Percentiles rank a stretch among this genome's conserved stretches.
phyloP scores from a whole-genome alignment of 2,113 vertebrate species.

The Drymodes brunneopygia region DNA sequence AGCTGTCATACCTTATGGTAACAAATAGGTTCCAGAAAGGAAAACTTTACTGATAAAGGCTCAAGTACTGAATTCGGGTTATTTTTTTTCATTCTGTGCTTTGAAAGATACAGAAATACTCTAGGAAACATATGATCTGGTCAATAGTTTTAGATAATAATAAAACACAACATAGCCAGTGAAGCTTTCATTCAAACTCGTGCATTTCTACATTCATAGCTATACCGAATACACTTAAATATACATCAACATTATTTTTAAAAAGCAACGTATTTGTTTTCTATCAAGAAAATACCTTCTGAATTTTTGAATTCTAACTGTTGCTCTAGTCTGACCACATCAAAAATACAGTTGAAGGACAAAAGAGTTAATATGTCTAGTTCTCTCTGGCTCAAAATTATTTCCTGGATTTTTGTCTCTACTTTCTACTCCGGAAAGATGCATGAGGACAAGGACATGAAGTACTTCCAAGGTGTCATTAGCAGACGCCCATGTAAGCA shows the following conservation, averaged over 20 bases:
- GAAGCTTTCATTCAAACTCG: not conserved
- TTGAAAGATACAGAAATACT: not conserved
- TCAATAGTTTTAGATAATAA: not conserved
- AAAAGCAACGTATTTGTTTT: not conserved
- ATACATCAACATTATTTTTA: not conserved
- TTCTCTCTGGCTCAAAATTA: not conserved
- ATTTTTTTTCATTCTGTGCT: not conserved
- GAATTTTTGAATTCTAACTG: not conserved
- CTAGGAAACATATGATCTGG: not conserved
- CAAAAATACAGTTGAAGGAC: not conserved
- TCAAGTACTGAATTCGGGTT: not conserved
- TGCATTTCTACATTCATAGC: not conserved
- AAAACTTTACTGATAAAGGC: not conserved
- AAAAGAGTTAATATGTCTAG: not conserved
- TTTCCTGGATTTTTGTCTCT: not conserved
- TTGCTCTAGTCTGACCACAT: not conserved
- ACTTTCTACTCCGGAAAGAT: not conserved
- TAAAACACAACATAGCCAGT: not conserved
- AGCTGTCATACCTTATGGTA: not conserved
- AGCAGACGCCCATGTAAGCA: not conserved
- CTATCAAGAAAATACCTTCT: not conserved
- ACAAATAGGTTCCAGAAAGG: not conserved
- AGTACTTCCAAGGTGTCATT: not conserved
- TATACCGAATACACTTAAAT: not conserved
- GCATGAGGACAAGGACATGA: not conserved